Evolutionary conservation across 2,888 invertebrate genomes (phyloP), one percentile per base, ranked within the genome.

Genomic region (Homarus gammarus): DNA sequence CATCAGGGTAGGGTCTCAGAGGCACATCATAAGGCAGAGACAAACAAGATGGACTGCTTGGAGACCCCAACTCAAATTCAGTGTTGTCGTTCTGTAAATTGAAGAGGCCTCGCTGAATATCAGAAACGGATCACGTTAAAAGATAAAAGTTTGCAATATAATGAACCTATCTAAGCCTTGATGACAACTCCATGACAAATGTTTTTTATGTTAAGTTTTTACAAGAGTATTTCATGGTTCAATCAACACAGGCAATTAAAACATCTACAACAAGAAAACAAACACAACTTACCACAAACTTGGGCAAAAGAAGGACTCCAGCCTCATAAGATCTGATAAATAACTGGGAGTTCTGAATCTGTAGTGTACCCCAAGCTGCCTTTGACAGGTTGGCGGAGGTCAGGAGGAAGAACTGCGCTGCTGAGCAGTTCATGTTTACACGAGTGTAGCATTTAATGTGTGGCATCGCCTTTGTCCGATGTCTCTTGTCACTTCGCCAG

Each of bases 341-440:
- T 83, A 95, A 93, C 91, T 94, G 94, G 44, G 94, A 93, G 51
- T 96, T 95, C 94, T 93, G 96, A 95, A 94, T 95, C 94, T 94
- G 95, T 93, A 94, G 92, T 15, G 94, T 94, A 68, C 99, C 99
- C 99, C 99, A 99, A 0, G 99, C 99, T 0, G 99, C 98, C 94
- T 99, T 99, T 18, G 99, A 99, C 49, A 99, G 94, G 94, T 99
- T 99, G 0, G 97, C 98, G 84, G 99, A 99, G 0, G 98, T 98
- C 0, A 99, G 94, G 0, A 97, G 94, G 93, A 97, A 98, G 96
- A 96, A 99, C 0, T 97, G 96, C 3, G 97, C 95, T 92, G 94
- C 94, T n/a, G 94, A 94, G 89, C 94, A 93, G 93, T 96, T 96
- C 0, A 96, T 96, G 2, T 64, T 82, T 22, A 96, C 94, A 15